These are phyloP conservation scores for Drosophila varians DNA, from an alignment of 1,140 invertebrate genomes.

Conservation along the genomic window DNA sequence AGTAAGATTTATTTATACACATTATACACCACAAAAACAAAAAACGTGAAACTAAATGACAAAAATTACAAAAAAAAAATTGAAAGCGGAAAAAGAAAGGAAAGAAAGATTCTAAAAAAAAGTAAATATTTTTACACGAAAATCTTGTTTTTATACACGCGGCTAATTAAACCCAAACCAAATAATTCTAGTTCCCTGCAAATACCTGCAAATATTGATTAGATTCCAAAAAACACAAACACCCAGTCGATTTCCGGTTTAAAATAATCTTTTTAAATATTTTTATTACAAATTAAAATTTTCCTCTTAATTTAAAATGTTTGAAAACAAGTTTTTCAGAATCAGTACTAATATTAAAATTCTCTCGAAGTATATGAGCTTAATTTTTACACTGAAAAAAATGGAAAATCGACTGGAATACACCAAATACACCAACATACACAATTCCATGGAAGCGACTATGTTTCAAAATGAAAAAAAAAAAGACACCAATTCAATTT, in stretches of 20 bases:
- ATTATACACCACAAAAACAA: slow-evolving; percentile 59
- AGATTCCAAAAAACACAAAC: slow-evolving; percentile 1
- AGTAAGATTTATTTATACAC: slow-evolving; percentile 79
- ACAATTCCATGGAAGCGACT: slow-evolving; percentile 23
- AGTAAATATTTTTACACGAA: slow-evolving; percentile 72
- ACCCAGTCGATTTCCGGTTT: slow-evolving; percentile 12
- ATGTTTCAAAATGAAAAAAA: slow-evolving; percentile 56
- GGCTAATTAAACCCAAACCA: slow-evolving; percentile 31
- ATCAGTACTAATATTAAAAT: too few species aligned
- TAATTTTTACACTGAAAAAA: background rate
- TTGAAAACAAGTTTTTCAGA: background rate
- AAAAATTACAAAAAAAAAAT: slow-evolving; percentile 28
- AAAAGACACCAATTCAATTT: slow-evolving; percentile 75
- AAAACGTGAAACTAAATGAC: slow-evolving; percentile 26
- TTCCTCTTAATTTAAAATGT: background rate
- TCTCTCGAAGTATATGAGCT: too few species aligned
- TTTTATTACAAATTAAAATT: background rate
- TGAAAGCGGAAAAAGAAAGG: slow-evolving; percentile 10
- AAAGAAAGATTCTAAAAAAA: slow-evolving; percentile 24
- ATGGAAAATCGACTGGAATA: background rate
- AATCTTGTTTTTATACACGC: slow-evolving; percentile 64
- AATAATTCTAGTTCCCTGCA: background rate
- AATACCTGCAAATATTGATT: slow-evolving; percentile 15
- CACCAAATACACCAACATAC: background rate
- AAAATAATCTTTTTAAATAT: background rate